These are phyloP conservation scores for Drosophila ironensis DNA, from an alignment of 1,140 invertebrate species.

Conservation along the genomic window DNA sequence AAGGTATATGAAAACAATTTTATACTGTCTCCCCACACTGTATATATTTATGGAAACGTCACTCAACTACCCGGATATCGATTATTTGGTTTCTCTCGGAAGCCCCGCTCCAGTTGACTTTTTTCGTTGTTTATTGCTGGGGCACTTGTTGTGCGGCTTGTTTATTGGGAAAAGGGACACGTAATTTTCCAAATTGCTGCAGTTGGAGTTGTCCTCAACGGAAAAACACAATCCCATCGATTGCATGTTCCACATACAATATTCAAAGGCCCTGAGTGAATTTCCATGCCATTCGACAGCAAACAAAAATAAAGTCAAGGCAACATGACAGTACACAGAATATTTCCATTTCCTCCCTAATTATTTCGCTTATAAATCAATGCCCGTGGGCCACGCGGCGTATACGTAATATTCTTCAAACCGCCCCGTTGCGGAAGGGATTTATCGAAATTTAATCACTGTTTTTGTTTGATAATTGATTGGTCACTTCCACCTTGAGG, in stretches of 20 bases:
- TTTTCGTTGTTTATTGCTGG: background rate
- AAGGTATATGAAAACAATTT: too few species aligned
- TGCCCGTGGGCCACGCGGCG: constrained; percentile 6
- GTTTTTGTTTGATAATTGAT: constrained; percentile 17
- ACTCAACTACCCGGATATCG: too few species aligned
- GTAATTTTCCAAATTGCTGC: constrained; percentile 57
- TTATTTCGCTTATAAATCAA: constrained; percentile 16
- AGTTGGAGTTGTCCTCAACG: background rate
- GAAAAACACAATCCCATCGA: background rate
- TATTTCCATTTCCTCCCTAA: constrained; percentile 5
- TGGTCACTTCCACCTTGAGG: constrained; percentile 53
- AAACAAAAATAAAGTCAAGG: constrained; percentile 20
- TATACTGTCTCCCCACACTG: too few species aligned
- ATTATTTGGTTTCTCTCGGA: too few species aligned
- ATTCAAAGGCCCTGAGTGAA: constrained; percentile 15
- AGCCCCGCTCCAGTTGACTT: too few species aligned
- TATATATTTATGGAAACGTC: too few species aligned
- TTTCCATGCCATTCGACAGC: constrained; percentile 43
- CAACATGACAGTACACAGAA: constrained; percentile 6
- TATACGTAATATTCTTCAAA: constrained; percentile 18
- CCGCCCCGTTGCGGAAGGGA: background rate
- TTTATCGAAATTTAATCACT: background rate
- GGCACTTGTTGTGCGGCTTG: background rate
- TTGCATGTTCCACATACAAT: constrained; percentile 39
- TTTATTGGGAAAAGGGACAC: constrained; percentile 7